Evolutionary conservation across 2,113 vertebrate species (phyloP).

Genomic region (Microtus richardsoni): DNA sequence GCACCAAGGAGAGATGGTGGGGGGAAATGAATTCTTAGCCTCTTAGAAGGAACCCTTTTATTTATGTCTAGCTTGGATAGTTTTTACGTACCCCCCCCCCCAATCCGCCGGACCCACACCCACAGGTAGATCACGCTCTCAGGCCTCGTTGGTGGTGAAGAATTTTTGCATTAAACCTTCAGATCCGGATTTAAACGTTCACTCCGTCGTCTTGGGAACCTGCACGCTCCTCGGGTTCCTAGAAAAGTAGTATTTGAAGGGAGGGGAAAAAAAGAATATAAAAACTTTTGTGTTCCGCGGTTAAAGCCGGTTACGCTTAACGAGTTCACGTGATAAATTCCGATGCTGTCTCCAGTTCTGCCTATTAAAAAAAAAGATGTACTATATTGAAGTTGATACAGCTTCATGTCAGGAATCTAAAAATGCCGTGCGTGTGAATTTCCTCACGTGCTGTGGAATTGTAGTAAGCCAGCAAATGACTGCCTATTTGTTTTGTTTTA

Average conservation of each 20-base stretch:
- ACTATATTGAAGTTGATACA: constrained; percentile 24
- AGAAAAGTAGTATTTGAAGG: neutral
- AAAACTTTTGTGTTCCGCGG: neutral
- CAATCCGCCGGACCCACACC: neutral
- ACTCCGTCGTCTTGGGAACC: neutral
- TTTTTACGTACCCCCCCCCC: neutral
- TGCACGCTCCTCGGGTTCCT: no score
- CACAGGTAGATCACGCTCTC: neutral
- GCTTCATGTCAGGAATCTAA: constrained; percentile 40
- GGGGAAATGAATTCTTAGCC: neutral
- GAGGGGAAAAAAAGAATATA: neutral
- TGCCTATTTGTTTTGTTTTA: neutral
- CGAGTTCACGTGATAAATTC: neutral
- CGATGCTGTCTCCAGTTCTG: neutral
- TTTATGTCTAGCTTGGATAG: neutral
- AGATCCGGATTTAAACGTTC: neutral
- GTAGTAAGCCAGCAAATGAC: constrained; percentile 25
- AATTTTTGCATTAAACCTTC: constrained; percentile 17
- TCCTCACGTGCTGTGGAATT: neutral
- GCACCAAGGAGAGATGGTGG: neutral
- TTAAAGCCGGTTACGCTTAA: neutral
- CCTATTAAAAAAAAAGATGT: constrained; percentile 50
- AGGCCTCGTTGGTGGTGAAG: neutral
- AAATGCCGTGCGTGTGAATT: neutral
- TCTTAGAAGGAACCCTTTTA: neutral